A percentile compares a stretch with the other conserved stretches of the same genome.
phyloP scores from a whole-genome alignment of 2,888 invertebrate genomes.

The Leptinotarsa juncta region DNA sequence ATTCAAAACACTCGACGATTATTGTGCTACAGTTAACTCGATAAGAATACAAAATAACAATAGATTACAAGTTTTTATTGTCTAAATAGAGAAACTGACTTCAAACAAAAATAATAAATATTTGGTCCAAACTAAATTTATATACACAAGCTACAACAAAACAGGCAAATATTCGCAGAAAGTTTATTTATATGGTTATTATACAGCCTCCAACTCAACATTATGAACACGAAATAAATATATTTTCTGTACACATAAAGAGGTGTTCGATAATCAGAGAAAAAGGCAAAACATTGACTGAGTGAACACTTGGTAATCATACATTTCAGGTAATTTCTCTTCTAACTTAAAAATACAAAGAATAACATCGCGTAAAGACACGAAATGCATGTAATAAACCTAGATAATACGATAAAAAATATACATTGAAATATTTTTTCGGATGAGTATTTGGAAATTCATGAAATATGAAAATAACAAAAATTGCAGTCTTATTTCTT shows the following conservation, averaged over 20 bases:
- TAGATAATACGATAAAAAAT: slow-evolving; percentile 54
- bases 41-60: slow-evolving; percentile 27
- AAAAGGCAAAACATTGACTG: slow-evolving; percentile 57
- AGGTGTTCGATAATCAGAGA: slow-evolving; percentile 42
- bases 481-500: slow-evolving; percentile 46
- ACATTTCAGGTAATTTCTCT: slow-evolving; percentile 56
- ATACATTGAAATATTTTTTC: slow-evolving; percentile 50
- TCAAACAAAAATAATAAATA: slow-evolving; percentile 44
- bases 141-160: slow-evolving; percentile 48
- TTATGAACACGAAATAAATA: slow-evolving; percentile 56
- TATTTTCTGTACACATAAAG: slow-evolving; percentile 58
- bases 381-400: slow-evolving; percentile 45
- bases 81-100: slow-evolving; percentile 36
- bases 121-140: slow-evolving; percentile 51
- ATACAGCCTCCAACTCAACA: slow-evolving; percentile 55
- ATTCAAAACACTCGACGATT: slow-evolving; percentile 28
- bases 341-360: slow-evolving; percentile 46
- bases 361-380: slow-evolving; percentile 45
- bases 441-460: slow-evolving; percentile 59
- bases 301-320: slow-evolving; percentile 62
- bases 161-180: slow-evolving; percentile 53
- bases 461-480: slow-evolving; percentile 50
- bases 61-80: slow-evolving; percentile 43
- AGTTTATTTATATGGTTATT: slow-evolving; percentile 65
- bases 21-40: slow-evolving; percentile 40